Conservation (phyloP, 1,140 invertebrate genomes). For the Reticulitermes speratus region DNA sequence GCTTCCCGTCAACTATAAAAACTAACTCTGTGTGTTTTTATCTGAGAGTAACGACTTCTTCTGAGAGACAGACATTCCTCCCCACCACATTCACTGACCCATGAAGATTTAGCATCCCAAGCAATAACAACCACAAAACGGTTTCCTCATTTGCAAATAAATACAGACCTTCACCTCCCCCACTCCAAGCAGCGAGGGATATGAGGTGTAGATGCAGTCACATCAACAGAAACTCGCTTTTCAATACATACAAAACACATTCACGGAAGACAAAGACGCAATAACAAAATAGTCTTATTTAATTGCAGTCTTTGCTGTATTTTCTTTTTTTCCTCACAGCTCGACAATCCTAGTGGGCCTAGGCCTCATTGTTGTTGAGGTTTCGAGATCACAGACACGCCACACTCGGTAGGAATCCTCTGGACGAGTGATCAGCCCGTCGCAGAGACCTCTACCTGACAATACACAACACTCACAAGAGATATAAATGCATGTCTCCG, state of each 20-base stretch:
- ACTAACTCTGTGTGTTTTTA: neutral
- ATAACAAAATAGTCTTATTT: neutral
- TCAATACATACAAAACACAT: neutral
- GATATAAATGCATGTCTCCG: no score
- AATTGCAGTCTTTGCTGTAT: neutral
- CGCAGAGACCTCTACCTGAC: no score
- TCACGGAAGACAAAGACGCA: no score
- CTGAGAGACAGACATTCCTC: neutral
- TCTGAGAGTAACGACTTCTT: neutral
- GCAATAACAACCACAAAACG: neutral
- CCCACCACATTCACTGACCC: neutral
- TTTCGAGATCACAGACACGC: no score
- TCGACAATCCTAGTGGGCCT: no score
- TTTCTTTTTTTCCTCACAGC: no score
- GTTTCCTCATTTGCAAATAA: neutral
- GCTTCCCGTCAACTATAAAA: conserved; percentile 6
- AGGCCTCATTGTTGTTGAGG: no score
- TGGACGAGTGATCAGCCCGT: no score
- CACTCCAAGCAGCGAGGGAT: neutral
- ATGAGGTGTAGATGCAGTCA: neutral
- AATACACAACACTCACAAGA: no score
- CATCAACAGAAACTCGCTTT: neutral
- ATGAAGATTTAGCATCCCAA: conserved; percentile 2
- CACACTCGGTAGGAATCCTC: no score
- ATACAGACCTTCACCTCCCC: conserved; percentile 1